Evolutionary conservation across 2,113 vertebrate genomes (phyloP).

Genomic region (Anolis sagrei): DNA sequence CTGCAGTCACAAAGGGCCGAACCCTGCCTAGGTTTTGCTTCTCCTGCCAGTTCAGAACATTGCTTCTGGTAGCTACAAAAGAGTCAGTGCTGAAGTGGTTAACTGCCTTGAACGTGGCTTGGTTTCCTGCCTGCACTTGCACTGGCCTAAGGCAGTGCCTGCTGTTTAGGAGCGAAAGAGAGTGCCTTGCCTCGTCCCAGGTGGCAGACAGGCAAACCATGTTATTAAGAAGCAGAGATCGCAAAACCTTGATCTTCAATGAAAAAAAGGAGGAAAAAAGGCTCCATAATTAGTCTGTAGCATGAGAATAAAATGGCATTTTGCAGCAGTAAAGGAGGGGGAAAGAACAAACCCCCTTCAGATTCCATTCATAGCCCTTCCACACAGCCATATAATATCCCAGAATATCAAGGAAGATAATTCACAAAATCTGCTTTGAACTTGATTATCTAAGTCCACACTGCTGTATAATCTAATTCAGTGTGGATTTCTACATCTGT

Average conservation of each 20-base stretch:
- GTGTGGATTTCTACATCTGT: too few species aligned
- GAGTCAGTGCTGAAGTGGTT: slow-evolving; percentile 71
- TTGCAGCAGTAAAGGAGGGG: slow-evolving; percentile 68
- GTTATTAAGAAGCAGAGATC: slow-evolving; percentile 86
- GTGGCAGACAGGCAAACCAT: slow-evolving; percentile 84
- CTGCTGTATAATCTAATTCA: too few species aligned
- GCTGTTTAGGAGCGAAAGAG: slow-evolving; percentile 72
- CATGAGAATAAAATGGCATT: slow-evolving; percentile 81
- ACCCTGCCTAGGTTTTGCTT: background rate
- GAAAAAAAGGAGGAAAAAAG: slow-evolving; percentile 55
- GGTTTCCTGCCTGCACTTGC: slow-evolving; percentile 83
- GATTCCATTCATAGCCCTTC: slow-evolving; percentile 54
- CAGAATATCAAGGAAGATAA: too few species aligned
- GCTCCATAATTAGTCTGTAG: slow-evolving; percentile 83
- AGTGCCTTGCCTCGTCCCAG: slow-evolving; percentile 79
- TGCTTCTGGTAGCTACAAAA: background rate
- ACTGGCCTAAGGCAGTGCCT: slow-evolving; percentile 81
- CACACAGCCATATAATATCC: too few species aligned
- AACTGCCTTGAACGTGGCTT: slow-evolving; percentile 63
- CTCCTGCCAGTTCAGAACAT: background rate
- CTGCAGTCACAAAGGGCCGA: background rate
- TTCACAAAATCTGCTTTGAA: too few species aligned
- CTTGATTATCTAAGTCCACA: too few species aligned
- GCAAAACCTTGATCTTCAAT: slow-evolving; percentile 83
- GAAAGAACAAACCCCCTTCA: slow-evolving; percentile 70